phyloP scores from a whole-genome alignment of 2,113 vertebrate species.

The Nyctereutes procyonoides region DNA sequence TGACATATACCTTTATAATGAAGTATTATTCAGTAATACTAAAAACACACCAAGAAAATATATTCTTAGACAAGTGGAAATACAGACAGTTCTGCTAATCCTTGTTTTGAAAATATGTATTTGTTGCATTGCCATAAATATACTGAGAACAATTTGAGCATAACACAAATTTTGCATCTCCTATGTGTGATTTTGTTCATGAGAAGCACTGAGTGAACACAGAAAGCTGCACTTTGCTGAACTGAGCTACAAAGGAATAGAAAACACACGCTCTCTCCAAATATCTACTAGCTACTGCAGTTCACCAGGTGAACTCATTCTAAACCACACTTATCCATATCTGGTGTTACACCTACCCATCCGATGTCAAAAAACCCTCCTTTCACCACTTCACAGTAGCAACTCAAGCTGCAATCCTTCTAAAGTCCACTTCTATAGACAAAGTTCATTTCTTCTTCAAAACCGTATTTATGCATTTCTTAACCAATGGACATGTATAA shows the following conservation, averaged over 20 bases:
- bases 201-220: background rate
- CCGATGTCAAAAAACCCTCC: background rate
- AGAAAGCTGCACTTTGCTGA: slow-evolving; percentile 7
- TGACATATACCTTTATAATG: background rate
- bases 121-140: background rate
- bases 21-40: background rate
- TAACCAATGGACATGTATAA: slow-evolving; percentile 4
- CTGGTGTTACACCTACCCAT: background rate
- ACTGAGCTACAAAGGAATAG: background rate
- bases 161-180: background rate
- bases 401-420: background rate
- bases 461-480: slow-evolving; percentile 17
- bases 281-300: background rate
- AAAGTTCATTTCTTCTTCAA: slow-evolving; percentile 36
- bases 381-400: background rate
- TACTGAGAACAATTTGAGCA: background rate
- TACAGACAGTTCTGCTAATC: slow-evolving; percentile 18
- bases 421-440: background rate
- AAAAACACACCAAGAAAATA: background rate
- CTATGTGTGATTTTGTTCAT: background rate
- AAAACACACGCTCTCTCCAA: background rate
- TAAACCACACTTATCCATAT: background rate
- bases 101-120: slow-evolving; percentile 46
- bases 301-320: background rate
- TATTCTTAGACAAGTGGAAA: slow-evolving; percentile 15